Conservation (phyloP, 2,888 invertebrate species). For the Melanargia galathea region DNA sequence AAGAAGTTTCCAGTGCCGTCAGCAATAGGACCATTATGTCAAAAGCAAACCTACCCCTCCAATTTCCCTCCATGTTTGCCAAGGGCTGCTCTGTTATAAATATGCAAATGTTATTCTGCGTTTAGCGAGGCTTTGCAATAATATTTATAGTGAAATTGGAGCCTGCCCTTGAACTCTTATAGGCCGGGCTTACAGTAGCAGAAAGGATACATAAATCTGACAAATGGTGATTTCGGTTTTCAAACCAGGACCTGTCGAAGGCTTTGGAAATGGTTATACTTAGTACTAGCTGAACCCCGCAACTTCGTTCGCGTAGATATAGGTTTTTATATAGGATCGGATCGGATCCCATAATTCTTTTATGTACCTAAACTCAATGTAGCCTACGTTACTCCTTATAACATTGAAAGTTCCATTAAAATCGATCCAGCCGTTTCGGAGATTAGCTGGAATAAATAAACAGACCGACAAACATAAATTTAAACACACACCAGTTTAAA, state of each 20-base stretch:
- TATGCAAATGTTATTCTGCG: slow-evolving; percentile 78
- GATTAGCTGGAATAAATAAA: too few relatives aligned
- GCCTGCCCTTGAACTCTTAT: slow-evolving; percentile 71
- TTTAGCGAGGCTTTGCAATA: slow-evolving; percentile 75
- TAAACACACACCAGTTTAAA: too few relatives aligned
- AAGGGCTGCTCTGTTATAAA: slow-evolving; percentile 77
- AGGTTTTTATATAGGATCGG: too few relatives aligned
- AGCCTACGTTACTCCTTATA: too few relatives aligned
- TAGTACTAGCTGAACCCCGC: too few relatives aligned
- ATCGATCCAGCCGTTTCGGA: too few relatives aligned
- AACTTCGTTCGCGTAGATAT: too few relatives aligned
- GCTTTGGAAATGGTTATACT: not conserved
- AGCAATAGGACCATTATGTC: slow-evolving; percentile 73
- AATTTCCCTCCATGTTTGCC: slow-evolving; percentile 73
- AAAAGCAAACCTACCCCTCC: slow-evolving; percentile 68
- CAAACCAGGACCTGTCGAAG: not conserved
- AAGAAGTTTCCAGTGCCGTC: slow-evolving; percentile 39
- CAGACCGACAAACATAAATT: too few relatives aligned
- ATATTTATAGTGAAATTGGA: slow-evolving; percentile 77
- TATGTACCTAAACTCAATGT: too few relatives aligned
- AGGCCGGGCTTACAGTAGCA: slow-evolving; percentile 16
- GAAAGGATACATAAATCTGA: not conserved
- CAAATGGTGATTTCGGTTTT: not conserved
- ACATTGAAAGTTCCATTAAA: too few relatives aligned
- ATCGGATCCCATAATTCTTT: too few relatives aligned